Evolutionary conservation across 2,797 vertebrate species (phyloP), one percentile per base, ranked within the genome.

Genomic region (Lithobates sylvaticus): DNA sequence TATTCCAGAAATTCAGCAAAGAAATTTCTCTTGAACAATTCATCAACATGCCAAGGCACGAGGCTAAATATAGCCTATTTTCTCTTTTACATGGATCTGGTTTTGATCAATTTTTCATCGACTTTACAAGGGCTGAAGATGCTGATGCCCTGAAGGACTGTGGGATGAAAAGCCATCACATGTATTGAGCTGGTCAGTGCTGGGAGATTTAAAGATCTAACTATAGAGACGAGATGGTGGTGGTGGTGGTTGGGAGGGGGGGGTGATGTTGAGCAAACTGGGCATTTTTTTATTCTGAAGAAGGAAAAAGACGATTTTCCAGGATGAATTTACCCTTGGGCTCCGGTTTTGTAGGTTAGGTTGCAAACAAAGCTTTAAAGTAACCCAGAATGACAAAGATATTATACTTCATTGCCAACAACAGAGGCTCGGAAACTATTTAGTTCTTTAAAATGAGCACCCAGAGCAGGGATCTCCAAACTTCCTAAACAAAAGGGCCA

Each of bases 61-160:
- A n/a, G 12, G 69, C 85, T 86, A 82, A 65, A 86, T 65, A 82
- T 86, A 86, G 79, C 65, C n/a, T 13, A 72, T 82, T 81, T 85
- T 86, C 71, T 26, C 44, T 81, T 69, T 82, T 86, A 42, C 85
- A 77, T 68, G 34, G 85, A 77, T 86, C 67, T 34, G 73, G 61
- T 54, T 86, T 76, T 82, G 73, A 81, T 82, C 78, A 86, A 81
- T 86, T 82, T 86, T 86, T 86, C 50, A 86, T 86, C 39, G 78
- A 81, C 61, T 64, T 69, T 42, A 47, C 64, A 76, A 65, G 70
- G 50, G 67, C 47, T 50, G 69, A 5, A 76, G 61, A 39, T 26
- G 47, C 73, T n/a, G 42, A 74, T 54, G 70, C 70, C 78, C 73
- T 77, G n/a, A 64, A 82, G 84, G 50, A 16, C 27, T 26, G 64